Percentiles rank a stretch among this genome's conserved stretches.
phyloP scores from a whole-genome alignment of 1,140 invertebrate genomes.

The Oncopodura yosiiana region DNA sequence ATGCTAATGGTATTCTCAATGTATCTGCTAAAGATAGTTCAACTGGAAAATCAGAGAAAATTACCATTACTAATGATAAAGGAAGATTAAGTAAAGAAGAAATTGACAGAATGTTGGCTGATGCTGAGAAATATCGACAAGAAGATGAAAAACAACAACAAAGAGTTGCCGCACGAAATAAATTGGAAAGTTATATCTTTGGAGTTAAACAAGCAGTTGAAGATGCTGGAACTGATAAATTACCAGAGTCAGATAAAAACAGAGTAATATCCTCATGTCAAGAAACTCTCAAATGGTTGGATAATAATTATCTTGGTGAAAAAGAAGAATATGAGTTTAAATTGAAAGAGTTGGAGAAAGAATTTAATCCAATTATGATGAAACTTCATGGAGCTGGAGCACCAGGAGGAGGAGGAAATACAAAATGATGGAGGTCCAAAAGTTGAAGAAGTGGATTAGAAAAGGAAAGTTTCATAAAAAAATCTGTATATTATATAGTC shows the following conservation, averaged over 20 bases:
- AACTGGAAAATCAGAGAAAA: constrained; percentile 62
- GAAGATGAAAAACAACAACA: constrained; percentile 57
- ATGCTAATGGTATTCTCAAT: constrained; percentile 68
- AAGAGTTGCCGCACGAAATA: constrained; percentile 60
- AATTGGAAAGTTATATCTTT: constrained; percentile 71
- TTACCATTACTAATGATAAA: constrained; percentile 40
- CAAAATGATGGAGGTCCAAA: constrained; percentile 1
- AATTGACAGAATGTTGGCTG: constrained; percentile 82
- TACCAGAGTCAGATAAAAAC: constrained; percentile 51
- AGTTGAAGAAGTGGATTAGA: constrained; percentile 28
- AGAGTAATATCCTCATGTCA: constrained; percentile 45
- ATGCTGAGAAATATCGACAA: constrained; percentile 57
- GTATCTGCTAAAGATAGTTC: constrained; percentile 67
- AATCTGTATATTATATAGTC: too few relatives aligned
- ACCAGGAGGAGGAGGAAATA: constrained; percentile 8
- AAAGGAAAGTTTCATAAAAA: background rate
- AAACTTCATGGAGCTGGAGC: constrained; percentile 35
- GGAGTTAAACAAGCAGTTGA: constrained; percentile 62
- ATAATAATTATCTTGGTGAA: constrained; percentile 46
- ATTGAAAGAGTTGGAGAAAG: constrained; percentile 41
- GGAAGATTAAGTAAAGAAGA: constrained; percentile 71
- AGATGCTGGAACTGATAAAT: constrained; percentile 47
- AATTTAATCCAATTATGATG: constrained; percentile 35
- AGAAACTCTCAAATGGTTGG: constrained; percentile 41
- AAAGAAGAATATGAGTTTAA: constrained; percentile 41